phyloP scores from a whole-genome alignment of 1,140 invertebrate genomes.

The Drosophila lowei region DNA sequence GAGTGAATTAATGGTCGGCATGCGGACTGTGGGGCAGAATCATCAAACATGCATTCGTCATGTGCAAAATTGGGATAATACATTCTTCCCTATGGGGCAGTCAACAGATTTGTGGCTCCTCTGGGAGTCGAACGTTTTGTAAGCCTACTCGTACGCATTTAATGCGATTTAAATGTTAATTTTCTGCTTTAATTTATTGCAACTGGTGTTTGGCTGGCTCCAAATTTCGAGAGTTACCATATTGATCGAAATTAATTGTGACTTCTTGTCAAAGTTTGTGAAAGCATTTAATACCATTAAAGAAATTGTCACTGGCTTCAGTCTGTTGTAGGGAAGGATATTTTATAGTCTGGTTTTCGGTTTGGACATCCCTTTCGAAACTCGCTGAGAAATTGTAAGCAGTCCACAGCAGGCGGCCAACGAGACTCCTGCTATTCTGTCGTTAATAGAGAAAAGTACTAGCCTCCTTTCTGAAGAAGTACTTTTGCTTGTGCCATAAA shows the following conservation, averaged over 20 bases:
- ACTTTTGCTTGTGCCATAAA: slow-evolving; percentile 47
- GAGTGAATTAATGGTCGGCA: too few species aligned
- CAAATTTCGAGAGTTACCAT: slow-evolving; percentile 12
- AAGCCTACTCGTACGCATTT: slow-evolving; percentile 32
- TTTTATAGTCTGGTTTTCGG: too few species aligned
- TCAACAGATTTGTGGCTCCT: too few species aligned
- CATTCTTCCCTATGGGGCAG: neutral
- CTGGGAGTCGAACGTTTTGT: neutral
- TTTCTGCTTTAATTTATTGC: slow-evolving; percentile 36
- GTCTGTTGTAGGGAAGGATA: too few species aligned
- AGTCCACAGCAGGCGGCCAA: too few species aligned
- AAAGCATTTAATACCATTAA: too few species aligned
- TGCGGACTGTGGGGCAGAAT: too few species aligned
- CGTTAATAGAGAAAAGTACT: slow-evolving; percentile 32
- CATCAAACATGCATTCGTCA: neutral
- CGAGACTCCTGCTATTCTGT: neutral
- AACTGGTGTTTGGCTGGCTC: slow-evolving; percentile 11
- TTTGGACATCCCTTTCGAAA: too few species aligned
- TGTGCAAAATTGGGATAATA: neutral
- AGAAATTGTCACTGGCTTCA: too few species aligned
- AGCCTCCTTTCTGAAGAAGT: slow-evolving; percentile 10
- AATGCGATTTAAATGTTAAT: slow-evolving; percentile 55
- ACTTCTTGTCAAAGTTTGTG: too few species aligned
- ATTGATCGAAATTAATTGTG: too few species aligned
- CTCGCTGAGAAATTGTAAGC: too few species aligned